Evolutionary conservation across 2,888 invertebrate genomes (phyloP), one percentile per base, ranked within the genome.

Genomic region (Leptinotarsa tumamoca): DNA sequence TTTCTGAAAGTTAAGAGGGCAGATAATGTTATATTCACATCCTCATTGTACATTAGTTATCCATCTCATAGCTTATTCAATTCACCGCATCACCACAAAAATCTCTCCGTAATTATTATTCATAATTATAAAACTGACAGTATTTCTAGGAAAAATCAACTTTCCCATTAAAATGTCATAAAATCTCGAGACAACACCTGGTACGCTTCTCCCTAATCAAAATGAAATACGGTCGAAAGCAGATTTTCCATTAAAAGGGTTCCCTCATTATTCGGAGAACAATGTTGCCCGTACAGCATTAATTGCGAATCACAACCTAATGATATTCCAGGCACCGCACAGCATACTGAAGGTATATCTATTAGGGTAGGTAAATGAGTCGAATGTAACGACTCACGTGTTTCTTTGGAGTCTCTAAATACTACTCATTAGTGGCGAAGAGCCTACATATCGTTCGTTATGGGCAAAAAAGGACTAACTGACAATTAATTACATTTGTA

Each of bases 271-370:
- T 63, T 27, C 63, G 4, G 33, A 27, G 33, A 63, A 63, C 63
- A 63, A 63, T 63, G 63, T 63, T 27, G 63, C 63, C 63, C 15
- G n/a, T 43, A 63, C 27, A 63, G 33, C 63, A 63, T 63, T 63
- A 33, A 63, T 63, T 63, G 27, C n/a, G 27, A 27, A 33, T 63
- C 33, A 63, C n/a, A 63, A 33, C 43, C 43, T 33, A 63, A 63
- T 17, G 27, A 63, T 63, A 27, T 43, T 63, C 63, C 33, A 10
- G 43, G 33, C 33, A 63, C 33, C 33, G 33, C 63, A 15, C 27
- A 63, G 63, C 63, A 63, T 63, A 63, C 27, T 33, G 33, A 17
- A 63, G 63, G 63, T 43, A n/a, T 33, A 33, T 63, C 33, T 43
- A 63, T 63, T 15, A 15, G 63, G 63, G 33, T 63, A 33, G 63